These are phyloP conservation scores for Pelodytes ibericus DNA, from an alignment of 2,797 vertebrate genomes.

Conservation along the genomic window DNA sequence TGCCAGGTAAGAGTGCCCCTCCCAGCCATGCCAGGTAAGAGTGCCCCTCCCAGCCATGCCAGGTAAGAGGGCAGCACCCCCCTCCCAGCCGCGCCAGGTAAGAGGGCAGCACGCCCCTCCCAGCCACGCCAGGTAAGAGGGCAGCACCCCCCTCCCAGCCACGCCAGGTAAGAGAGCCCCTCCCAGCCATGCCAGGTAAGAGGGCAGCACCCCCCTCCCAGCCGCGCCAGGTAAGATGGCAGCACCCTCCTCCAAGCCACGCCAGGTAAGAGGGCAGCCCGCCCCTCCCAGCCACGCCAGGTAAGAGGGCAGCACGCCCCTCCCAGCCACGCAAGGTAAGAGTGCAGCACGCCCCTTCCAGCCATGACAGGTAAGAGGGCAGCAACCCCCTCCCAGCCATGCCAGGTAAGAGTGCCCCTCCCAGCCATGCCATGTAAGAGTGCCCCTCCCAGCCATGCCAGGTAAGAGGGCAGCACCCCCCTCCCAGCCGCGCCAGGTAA, in stretches of 20 bases:
- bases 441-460: neutral
- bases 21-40: neutral
- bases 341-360: too few species aligned
- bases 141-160: too few species aligned
- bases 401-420: neutral
- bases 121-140: neutral
- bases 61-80: neutral
- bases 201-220: too few species aligned
- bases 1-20: too few species aligned
- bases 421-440: neutral
- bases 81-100: neutral
- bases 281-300: neutral
- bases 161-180: neutral
- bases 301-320: neutral
- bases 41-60: neutral
- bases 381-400: too few species aligned
- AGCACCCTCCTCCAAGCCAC: neutral
- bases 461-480: too few species aligned
- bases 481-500: neutral
- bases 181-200: too few species aligned
- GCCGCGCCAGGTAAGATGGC: too few species aligned
- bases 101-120: neutral
- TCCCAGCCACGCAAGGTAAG: too few species aligned
- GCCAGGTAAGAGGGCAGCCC: too few species aligned
- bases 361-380: neutral